Conservation (phyloP, 2,888 invertebrate genomes). For the Orthonevra nobilis region DNA sequence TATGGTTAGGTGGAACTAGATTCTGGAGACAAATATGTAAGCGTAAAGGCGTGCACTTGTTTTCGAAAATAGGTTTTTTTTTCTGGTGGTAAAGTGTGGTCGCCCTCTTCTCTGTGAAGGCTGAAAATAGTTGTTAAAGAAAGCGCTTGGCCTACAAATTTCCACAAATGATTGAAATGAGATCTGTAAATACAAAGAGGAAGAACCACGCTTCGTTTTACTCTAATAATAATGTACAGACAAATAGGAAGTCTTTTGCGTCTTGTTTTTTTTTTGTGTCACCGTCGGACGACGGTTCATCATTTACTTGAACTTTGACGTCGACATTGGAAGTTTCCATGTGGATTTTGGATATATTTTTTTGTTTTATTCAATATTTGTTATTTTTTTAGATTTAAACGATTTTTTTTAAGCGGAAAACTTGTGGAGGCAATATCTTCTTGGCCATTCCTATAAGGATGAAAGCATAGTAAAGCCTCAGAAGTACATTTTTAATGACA, state of each 20-base stretch:
- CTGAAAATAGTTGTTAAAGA: constrained; percentile 15
- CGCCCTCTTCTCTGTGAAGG: not conserved
- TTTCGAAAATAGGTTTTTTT: too few species aligned
- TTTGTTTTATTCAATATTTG: too few species aligned
- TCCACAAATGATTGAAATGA: constrained; percentile 15
- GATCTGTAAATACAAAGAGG: constrained; percentile 47
- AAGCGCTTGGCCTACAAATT: constrained; percentile 55
- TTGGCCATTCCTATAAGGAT: too few species aligned
- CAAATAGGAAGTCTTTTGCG: too few species aligned
- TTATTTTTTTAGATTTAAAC: too few species aligned
- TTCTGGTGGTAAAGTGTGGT: constrained; percentile 4
- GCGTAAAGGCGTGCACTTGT: constrained; percentile 31
- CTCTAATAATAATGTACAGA: too few species aligned
- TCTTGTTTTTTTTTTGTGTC: not conserved
- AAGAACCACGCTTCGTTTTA: too few species aligned
- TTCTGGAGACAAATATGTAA: constrained; percentile 50
- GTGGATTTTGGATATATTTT: too few species aligned
- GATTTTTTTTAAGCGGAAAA: too few species aligned
- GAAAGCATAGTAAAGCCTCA: too few species aligned
- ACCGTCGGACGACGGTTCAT: constrained; percentile 3
- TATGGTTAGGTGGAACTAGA: constrained; percentile 25
- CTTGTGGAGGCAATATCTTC: too few species aligned
- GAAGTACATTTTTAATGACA: too few species aligned
- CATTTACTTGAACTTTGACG: constrained; percentile 23
- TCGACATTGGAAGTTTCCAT: constrained; percentile 42